These are phyloP conservation scores for Drosophila cardini DNA, from an alignment of 1,140 invertebrate genomes.

Conservation along the genomic window DNA sequence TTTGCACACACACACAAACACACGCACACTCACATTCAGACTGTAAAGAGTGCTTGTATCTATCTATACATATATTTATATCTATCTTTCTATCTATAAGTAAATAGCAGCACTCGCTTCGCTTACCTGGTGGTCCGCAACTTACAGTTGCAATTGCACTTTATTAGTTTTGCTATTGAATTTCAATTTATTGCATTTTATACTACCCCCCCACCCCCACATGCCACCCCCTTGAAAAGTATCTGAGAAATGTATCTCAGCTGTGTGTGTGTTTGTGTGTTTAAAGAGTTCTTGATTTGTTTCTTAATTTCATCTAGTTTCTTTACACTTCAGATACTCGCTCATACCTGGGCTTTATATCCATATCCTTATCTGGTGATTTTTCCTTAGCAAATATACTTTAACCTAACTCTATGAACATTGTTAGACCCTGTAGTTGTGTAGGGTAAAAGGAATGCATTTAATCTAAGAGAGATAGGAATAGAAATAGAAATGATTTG, in stretches of 20 bases:
- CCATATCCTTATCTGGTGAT: slow-evolving; percentile 28
- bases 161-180: slow-evolving; percentile 82
- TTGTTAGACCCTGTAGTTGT: too few relatives aligned
- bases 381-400: slow-evolving; percentile 54
- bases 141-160: slow-evolving; percentile 60
- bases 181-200: slow-evolving; percentile 61
- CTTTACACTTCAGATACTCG: neutral
- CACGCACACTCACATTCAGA: neutral
- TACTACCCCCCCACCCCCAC: neutral
- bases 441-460: too few relatives aligned
- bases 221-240: neutral
- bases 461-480: too few relatives aligned
- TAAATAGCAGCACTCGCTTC: slow-evolving; percentile 47
- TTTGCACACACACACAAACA: slow-evolving; percentile 9
- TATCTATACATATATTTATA: neutral
- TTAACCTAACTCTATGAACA: slow-evolving; percentile 20
- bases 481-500: too few relatives aligned
- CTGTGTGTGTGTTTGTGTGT: slow-evolving; percentile 7
- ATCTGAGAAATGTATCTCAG: slow-evolving; percentile 4
- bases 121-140: slow-evolving; percentile 52
- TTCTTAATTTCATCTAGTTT: neutral
- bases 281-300: neutral
- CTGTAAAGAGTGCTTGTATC: slow-evolving; percentile 11
- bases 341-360: neutral
- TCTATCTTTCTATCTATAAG: slow-evolving; percentile 17